Evolutionary conservation across 2,113 vertebrate species (phyloP).

Genomic region (Nibea coibor): DNA sequence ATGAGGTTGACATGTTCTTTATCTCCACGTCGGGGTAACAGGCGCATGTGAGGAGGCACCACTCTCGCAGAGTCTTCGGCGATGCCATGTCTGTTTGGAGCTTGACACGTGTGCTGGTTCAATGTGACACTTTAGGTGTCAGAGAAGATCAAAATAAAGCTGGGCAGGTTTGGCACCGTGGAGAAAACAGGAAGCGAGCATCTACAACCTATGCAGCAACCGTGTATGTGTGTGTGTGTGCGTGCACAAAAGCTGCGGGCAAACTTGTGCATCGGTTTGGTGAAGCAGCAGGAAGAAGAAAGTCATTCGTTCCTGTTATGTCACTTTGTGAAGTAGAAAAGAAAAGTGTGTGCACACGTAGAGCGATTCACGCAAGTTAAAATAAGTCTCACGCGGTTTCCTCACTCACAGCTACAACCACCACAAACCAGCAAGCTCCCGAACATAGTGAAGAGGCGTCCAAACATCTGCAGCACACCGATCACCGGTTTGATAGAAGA

Average conservation of each 20-base stretch:
- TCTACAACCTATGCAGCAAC: not conserved
- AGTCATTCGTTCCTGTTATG: not conserved
- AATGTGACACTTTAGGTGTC: constrained; percentile 10
- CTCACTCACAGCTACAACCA: not conserved
- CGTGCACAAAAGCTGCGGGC: not conserved
- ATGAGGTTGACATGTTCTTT: constrained; percentile 88
- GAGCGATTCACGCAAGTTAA: not conserved
- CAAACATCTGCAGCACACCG: not conserved
- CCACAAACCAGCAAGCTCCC: not conserved
- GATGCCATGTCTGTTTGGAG: constrained; percentile 79
- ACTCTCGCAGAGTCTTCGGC: constrained; percentile 83
- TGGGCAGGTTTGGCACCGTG: not conserved
- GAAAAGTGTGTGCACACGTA: not conserved
- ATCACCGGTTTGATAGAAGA: not conserved
- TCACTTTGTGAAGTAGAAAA: constrained; percentile 4
- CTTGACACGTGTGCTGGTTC: not conserved
- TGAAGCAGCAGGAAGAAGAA: constrained; percentile 16
- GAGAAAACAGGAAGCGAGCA: constrained; percentile 61
- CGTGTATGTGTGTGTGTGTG: not conserved
- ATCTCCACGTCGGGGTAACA: constrained; percentile 86
- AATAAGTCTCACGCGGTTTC: not conserved
- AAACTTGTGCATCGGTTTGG: not conserved
- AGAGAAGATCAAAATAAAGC: not conserved
- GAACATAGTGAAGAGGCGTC: not conserved
- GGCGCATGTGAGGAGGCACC: constrained; percentile 87